Evolutionary conservation across 2,888 invertebrate species (phyloP).

Genomic region (Synanthedon myopaeformis): DNA sequence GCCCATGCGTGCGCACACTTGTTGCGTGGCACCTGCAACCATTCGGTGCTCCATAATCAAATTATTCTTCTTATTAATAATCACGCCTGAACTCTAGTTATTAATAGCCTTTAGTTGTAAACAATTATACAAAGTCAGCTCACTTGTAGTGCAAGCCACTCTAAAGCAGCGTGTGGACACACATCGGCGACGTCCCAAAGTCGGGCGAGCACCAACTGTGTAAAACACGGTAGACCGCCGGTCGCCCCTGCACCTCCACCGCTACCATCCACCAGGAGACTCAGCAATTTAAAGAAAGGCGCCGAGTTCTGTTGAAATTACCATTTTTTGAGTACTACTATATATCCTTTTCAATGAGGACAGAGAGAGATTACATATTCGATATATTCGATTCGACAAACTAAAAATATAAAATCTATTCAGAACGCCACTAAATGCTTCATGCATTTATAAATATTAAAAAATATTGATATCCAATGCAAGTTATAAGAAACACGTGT

Average conservation of each 20-base stretch:
- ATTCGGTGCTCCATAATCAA: neutral
- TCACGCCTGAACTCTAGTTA: too few species aligned
- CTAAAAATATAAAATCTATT: neutral
- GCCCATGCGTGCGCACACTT: constrained; percentile 93
- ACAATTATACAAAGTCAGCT: too few species aligned
- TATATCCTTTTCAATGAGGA: constrained; percentile 3
- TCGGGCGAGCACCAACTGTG: constrained; percentile 86
- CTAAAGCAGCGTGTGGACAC: constrained; percentile 91
- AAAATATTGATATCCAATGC: too few species aligned
- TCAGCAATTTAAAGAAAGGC: constrained; percentile 92
- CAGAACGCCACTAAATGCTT: too few species aligned
- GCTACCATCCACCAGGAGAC: constrained; percentile 86
- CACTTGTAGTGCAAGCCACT: constrained; percentile 89
- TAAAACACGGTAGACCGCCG: constrained; percentile 83
- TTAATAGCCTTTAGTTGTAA: too few species aligned
- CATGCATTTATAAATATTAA: too few species aligned
- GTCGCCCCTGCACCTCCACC: constrained; percentile 46
- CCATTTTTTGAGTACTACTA: neutral
- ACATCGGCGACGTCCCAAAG: constrained; percentile 93
- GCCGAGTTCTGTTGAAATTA: constrained; percentile 75
- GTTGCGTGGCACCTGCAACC: constrained; percentile 78
- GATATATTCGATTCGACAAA: too few species aligned
- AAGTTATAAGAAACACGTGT: too few species aligned
- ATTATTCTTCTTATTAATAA: too few species aligned
- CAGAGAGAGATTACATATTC: constrained; percentile 3